Conservation (phyloP, 2,797 vertebrate genomes). For the Telmatherina bonti region DNA sequence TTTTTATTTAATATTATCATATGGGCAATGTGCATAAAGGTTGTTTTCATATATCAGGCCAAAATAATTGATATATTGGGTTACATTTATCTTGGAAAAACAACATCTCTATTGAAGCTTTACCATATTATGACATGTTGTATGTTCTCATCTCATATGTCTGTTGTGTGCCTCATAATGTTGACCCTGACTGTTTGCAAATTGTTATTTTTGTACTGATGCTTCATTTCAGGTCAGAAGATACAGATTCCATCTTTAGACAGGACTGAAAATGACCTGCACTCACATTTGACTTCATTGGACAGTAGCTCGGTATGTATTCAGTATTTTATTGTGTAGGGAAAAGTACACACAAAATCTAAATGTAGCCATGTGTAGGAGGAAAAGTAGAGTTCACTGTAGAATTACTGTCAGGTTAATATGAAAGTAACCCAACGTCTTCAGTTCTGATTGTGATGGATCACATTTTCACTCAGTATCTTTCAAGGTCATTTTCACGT, state of each 20-base stretch:
- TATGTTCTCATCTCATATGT: neutral
- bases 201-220: neutral
- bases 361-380: neutral
- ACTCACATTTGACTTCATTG: constrained; percentile 42
- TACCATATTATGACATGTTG: neutral
- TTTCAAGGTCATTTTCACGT: constrained; percentile 17
- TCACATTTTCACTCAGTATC: constrained; percentile 1
- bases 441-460: constrained; percentile 14
- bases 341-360: constrained; percentile 1
- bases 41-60: neutral
- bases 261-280: constrained; percentile 47
- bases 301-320: constrained; percentile 52
- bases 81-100: neutral
- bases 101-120: neutral
- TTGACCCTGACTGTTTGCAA: neutral
- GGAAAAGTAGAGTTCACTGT: constrained; percentile 5
- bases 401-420: constrained; percentile 21
- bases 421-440: constrained; percentile 32
- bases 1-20: neutral
- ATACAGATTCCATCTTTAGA: constrained; percentile 28
- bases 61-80: no score
- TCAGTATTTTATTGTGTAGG: constrained; percentile 20
- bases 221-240: constrained; percentile 46
- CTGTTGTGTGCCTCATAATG: neutral
- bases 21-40: neutral